These are phyloP conservation scores for Drepana falcataria DNA, from an alignment of 2,888 invertebrate genomes.

Conservation along the genomic window DNA sequence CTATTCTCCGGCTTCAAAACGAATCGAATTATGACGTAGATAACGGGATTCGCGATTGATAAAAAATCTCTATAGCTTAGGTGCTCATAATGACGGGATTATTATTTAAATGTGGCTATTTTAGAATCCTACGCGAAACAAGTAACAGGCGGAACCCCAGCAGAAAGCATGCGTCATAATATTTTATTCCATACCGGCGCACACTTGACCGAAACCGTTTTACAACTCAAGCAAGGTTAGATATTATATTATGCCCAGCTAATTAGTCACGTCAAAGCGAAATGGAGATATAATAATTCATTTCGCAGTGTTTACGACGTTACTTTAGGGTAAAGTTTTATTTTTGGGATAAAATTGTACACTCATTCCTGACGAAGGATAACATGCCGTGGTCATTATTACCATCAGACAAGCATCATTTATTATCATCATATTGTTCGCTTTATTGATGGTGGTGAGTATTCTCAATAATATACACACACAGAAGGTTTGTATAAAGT, in stretches of 20 bases:
- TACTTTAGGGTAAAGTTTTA: conserved; percentile 30
- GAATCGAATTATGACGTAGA: no score
- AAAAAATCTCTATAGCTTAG: no score
- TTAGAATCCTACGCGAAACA: no score
- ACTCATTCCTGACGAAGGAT: not conserved
- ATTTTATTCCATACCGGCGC: not conserved
- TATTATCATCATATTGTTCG: not conserved
- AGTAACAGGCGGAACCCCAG: no score
- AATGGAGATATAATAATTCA: conserved; percentile 62
- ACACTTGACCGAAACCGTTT: conserved; percentile 19
- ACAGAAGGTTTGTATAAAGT: no score
- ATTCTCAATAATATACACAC: no score
- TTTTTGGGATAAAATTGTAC: conserved; percentile 6
- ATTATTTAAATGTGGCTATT: not conserved
- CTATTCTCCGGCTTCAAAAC: no score
- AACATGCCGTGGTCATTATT: not conserved
- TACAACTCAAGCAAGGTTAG: conserved; percentile 44
- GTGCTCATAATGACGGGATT: not conserved
- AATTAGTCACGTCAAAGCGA: conserved; percentile 63
- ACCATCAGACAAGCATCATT: not conserved
- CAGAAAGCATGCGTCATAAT: no score
- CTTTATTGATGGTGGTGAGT: not conserved
- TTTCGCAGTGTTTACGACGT: conserved; percentile 33
- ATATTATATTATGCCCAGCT: conserved; percentile 40
- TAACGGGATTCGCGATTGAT: no score